Base-by-base conservation (phyloP, 2,113 vertebrate genomes). In the Castor canadensis region DNA sequence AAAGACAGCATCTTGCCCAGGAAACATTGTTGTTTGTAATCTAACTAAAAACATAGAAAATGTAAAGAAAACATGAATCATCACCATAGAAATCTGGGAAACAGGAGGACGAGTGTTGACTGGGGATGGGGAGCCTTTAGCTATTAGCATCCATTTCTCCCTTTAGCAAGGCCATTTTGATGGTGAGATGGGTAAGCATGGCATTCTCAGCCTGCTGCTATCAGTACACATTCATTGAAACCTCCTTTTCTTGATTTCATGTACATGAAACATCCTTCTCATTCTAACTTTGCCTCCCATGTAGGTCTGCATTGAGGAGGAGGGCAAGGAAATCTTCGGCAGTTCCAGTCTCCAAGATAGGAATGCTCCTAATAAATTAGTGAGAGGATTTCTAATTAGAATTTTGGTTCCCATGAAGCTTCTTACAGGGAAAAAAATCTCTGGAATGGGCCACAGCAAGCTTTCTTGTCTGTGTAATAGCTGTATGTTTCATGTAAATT, bases 401-500 rank as follows among this genome's bases (percentile, higher is more conserved):
- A 30, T 75, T 88, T 84, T 45, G 52, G 58, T 91, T 88, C 69
- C 66, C 8, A 49, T 17, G 22, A 84, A 94, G 43, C 20, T 76
- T 85, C 83, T 24, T 49, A 58, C 13, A 47, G 10, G 10, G 56
- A 84, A 24, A 81, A 85, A 72, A n/a, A n/a, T 43, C 58, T 40
- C 54, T 86, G 66, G 47, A 49, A 62, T 20, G 69, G 24, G n/a
- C 73, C 45, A 54, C 66, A 10, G 67, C 38, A 49, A 93, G 47
- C 30, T 58, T 80, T 85, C 45, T 58, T 66, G n/a, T 62, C 54
- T 77, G 15, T 49, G 17, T 67, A 71, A 91, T 82, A 49, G 56
- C 28, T 76, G 38, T 52, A 43, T 64, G 80, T 67, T 96, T 96
- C n/a, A 87, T 60, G 40, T 69, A 82, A 92, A 80, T 95, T 58